Evolutionary conservation across 1,140 invertebrate genomes (phyloP).

Genomic region (Arion vulgaris): DNA sequence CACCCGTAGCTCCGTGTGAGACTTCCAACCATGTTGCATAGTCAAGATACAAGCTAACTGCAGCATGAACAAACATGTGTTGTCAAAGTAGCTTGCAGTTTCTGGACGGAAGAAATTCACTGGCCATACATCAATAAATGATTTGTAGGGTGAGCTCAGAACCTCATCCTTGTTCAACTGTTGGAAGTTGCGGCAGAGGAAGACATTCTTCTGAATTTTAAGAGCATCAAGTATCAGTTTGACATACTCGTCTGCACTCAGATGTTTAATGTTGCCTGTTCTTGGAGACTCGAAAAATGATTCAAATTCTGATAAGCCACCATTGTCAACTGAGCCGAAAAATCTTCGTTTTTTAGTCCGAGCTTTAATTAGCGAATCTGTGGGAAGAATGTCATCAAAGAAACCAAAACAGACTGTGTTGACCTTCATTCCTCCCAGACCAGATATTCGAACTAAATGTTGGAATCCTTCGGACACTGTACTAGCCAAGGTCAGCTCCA

Average conservation of each 20-base stretch:
- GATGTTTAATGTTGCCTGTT: slow-evolving; percentile 55
- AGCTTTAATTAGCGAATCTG: slow-evolving; percentile 56
- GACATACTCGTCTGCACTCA: slow-evolving; percentile 84
- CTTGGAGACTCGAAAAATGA: slow-evolving; percentile 62
- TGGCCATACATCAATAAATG: slow-evolving; percentile 97
- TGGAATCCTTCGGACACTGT: slow-evolving; percentile 90
- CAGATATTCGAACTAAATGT: slow-evolving; percentile 92
- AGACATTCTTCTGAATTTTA: slow-evolving; percentile 94
- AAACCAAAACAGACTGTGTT: slow-evolving; percentile 93
- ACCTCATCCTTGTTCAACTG: slow-evolving; percentile 78
- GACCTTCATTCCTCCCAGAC: slow-evolving; percentile 98
- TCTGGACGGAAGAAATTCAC: slow-evolving; percentile 71
- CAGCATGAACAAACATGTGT: slow-evolving; percentile 90
- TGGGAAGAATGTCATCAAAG: slow-evolving; percentile 74
- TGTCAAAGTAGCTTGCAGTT: slow-evolving; percentile 75
- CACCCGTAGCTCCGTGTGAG: slow-evolving; percentile 85
- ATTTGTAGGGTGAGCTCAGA: slow-evolving; percentile 53
- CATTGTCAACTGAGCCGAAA: slow-evolving; percentile 41
- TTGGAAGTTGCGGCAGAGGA: slow-evolving; percentile 93
- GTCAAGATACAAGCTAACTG: slow-evolving; percentile 95
- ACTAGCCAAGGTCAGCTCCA: slow-evolving; percentile 91
- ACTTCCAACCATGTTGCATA: slow-evolving; percentile 78
- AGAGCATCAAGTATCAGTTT: slow-evolving; percentile 87
- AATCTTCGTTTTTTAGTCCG: slow-evolving; percentile 44
- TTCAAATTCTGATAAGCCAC: slow-evolving; percentile 43